Base-by-base conservation (phyloP, 2,888 invertebrate species). In the Ryuthela nishihirai region DNA sequence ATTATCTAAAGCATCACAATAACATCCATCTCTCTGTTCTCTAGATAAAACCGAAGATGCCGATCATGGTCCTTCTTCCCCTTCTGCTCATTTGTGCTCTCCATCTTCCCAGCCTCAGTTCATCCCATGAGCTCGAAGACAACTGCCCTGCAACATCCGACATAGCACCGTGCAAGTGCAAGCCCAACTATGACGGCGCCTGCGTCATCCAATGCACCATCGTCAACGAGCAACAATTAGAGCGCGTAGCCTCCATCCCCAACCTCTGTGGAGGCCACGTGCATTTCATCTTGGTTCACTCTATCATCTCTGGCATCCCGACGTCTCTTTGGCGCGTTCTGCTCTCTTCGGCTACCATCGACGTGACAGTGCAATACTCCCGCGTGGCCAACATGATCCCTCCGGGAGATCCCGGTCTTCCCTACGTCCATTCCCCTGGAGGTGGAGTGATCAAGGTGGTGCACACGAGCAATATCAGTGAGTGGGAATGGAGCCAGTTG, bases 341-440 rank as follows among this genome's bases (percentile, higher is more conserved):
- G 34, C 47, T 59, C 7, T 39, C 52, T 7, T 59, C 58, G 10
- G 44, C 43, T 18, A 53, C 58, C 1, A 53, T 59, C n/a, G 58
- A 59, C 18, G 36, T 59, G 10, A 43, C 38, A 25, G 48, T 59
- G 24, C 52, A 47, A 40, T 49, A 53, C 26, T 18, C 47, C 2
- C 34, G 25, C 4, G 9, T 59, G 3, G 25, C 39, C 20, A 47
- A 49, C 12, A 24, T 59, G 17, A 12, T 53, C 1, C 39, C 38
- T 4, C 39, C 47, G 7, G 58, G 47, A 1, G 20, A 17, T 5
- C 47, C 43, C 5, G 21, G 23, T 10, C 36, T 59, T 6, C 53
- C 53, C 1, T 26, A 48, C 9, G 46, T 38, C 3, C 43, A 29
- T 7, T 50, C 52, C 0, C 25, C 58, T 4, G 53, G 52, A 24